These are phyloP conservation scores for Danaus chrysippus DNA, from an alignment of 2,888 invertebrate genomes.

Conservation along the genomic window DNA sequence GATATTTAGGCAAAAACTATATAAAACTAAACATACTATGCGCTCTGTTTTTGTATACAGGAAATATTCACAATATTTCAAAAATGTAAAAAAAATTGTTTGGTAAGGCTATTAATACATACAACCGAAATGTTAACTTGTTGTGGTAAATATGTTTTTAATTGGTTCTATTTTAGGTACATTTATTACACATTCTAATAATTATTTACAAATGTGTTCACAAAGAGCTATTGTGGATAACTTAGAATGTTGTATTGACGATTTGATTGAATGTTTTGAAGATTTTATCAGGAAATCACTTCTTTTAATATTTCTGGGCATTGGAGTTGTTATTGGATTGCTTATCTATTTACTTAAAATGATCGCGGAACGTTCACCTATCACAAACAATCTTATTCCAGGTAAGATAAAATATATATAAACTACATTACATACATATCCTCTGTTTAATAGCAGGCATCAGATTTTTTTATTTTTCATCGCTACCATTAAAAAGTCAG, in stretches of 20 bases:
- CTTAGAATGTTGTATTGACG: slow-evolving; percentile 53
- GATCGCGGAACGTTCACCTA: slow-evolving; percentile 22
- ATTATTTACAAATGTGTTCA: slow-evolving; percentile 47
- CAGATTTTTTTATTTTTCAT: too few species aligned
- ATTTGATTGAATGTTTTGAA: slow-evolving; percentile 51
- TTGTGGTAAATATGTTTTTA: neutral
- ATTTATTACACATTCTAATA: slow-evolving; percentile 62
- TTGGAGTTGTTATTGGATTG: slow-evolving; percentile 45
- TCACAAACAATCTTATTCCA: slow-evolving; percentile 13
- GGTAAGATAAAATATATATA: slow-evolving; percentile 14
- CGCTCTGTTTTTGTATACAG: slow-evolving; percentile 59
- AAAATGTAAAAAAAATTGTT: slow-evolving; percentile 68
- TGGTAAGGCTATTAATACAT: slow-evolving; percentile 41
- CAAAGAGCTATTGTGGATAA: slow-evolving; percentile 36
- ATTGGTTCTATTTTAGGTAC: slow-evolving; percentile 46
- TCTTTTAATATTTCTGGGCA: slow-evolving; percentile 45
- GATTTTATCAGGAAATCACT: slow-evolving; percentile 55
- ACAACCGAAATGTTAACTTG: neutral
- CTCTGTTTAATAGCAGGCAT: too few species aligned
- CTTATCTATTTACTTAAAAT: slow-evolving; percentile 45
- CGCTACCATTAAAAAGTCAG: too few species aligned
- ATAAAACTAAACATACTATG: slow-evolving; percentile 57
- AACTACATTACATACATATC: too few species aligned
- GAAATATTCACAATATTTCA: slow-evolving; percentile 66
- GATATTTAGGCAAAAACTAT: slow-evolving; percentile 41